phyloP scores from a whole-genome alignment of 2,113 vertebrate species.

The Varanus salvator region DNA sequence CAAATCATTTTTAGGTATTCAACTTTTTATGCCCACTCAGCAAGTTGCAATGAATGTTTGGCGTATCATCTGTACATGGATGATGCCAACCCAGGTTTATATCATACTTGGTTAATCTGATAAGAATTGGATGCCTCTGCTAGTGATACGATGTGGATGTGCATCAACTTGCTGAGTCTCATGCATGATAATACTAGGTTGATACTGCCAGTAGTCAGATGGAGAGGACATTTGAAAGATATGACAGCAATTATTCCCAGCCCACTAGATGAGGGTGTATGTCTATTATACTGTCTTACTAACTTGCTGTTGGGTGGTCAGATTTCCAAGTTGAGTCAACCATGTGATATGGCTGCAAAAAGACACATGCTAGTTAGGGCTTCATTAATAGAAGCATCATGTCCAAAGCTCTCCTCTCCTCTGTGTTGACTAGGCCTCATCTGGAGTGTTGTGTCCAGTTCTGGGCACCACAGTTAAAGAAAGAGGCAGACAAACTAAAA shows the following conservation, averaged over 20 bases:
- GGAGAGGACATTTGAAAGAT: constrained; percentile 37
- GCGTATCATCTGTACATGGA: not conserved
- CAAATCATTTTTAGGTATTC: not conserved
- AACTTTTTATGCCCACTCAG: not conserved
- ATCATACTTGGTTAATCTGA: not conserved
- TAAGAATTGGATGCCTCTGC: not conserved
- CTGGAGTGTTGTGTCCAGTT: no score
- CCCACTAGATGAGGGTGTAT: constrained; percentile 39
- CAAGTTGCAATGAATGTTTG: fast-evolving
- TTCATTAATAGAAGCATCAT: no score
- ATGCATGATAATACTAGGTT: constrained; percentile 37
- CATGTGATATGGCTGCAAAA: no score
- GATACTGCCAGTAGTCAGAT: not conserved
- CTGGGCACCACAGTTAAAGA: no score
- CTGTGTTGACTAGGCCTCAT: no score
- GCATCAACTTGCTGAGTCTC: not conserved
- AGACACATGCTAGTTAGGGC: no score
- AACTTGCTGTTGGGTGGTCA: constrained; percentile 34
- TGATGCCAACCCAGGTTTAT: not conserved
- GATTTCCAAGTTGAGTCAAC: not conserved
- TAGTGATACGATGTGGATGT: not conserved
- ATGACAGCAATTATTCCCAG: constrained; percentile 49
- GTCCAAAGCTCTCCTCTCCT: no score
- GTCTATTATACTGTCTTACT: constrained; percentile 30
- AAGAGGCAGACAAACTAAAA: no score